phyloP scores from a whole-genome alignment of 2,113 vertebrate genomes.

The Zosterops pallidus region DNA sequence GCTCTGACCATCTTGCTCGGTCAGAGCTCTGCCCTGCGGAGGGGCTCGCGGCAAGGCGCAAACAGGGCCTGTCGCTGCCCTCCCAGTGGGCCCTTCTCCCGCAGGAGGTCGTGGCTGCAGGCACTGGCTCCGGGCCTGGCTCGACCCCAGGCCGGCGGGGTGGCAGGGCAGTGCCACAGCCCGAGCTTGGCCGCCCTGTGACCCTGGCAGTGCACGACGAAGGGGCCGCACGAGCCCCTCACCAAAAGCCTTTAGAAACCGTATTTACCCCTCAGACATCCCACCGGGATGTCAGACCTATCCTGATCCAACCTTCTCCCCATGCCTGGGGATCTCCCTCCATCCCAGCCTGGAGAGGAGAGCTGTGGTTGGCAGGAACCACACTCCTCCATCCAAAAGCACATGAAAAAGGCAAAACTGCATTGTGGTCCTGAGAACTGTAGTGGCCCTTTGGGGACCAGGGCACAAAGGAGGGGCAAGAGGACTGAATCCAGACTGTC shows the following conservation, averaged over 20 bases:
- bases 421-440: accelerated
- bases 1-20: too few species aligned
- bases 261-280: not conserved
- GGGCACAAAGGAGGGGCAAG: too few species aligned
- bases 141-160: not conserved
- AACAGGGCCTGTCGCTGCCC: not conserved
- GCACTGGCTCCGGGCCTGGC: not conserved
- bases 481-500: not conserved
- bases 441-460: accelerated
- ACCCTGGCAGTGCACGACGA: accelerated
- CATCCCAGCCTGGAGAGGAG: not conserved
- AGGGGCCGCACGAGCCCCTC: not conserved
- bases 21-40: not conserved
- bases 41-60: not conserved
- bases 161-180: not conserved
- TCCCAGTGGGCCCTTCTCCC: not conserved
- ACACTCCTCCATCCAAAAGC: not conserved
- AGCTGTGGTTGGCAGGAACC: not conserved
- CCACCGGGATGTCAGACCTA: accelerated
- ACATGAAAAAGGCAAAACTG: accelerated
- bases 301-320: not conserved
- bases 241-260: not conserved
- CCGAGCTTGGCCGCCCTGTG: accelerated
- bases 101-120: not conserved
- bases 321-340: too few species aligned